These are phyloP conservation scores for Zootoca vivipara DNA, from an alignment of 2,113 vertebrate genomes.

Conservation along the genomic window DNA sequence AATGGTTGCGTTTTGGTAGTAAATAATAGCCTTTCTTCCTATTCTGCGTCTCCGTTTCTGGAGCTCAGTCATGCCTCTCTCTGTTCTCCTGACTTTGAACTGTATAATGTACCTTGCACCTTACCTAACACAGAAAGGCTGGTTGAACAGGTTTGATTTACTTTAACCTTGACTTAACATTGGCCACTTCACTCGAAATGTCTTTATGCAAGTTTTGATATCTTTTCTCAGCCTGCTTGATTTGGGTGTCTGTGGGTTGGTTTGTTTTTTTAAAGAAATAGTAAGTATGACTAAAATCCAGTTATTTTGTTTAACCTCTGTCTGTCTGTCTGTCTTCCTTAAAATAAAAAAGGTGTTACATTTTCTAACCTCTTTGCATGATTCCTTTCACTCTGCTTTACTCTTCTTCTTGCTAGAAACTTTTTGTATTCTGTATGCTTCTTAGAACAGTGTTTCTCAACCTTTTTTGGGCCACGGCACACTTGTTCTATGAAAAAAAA, in stretches of 20 bases:
- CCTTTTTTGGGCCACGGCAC: too few relatives aligned
- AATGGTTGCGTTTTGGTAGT: constrained; percentile 35
- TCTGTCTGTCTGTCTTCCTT: constrained; percentile 11
- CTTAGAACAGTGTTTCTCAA: too few relatives aligned
- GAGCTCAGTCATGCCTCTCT: constrained; percentile 28
- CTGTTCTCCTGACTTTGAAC: constrained; percentile 22
- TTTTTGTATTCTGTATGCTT: constrained; percentile 27
- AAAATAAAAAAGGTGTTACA: constrained; percentile 17
- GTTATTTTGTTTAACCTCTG: constrained; percentile 21
- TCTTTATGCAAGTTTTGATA: constrained; percentile 42
- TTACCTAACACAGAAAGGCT: constrained; percentile 33
- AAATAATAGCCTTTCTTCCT: constrained; percentile 45
- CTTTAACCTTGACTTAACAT: constrained; percentile 28
- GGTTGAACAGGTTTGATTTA: constrained; percentile 21
- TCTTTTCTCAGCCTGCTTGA: constrained; percentile 14
- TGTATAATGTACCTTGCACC: constrained; percentile 19
- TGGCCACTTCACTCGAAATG: constrained; percentile 42
- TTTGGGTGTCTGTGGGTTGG: constrained; percentile 48
- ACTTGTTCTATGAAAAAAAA: too few relatives aligned
- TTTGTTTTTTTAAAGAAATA: constrained; percentile 15
- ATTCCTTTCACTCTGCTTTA: constrained; percentile 24
- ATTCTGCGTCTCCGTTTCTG: not conserved
- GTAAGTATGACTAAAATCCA: not conserved
- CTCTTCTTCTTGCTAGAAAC: constrained; percentile 12
- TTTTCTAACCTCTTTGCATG: constrained; percentile 52